Base-by-base conservation (phyloP, 2,888 invertebrate species). In the Drosophila algonquin region DNA sequence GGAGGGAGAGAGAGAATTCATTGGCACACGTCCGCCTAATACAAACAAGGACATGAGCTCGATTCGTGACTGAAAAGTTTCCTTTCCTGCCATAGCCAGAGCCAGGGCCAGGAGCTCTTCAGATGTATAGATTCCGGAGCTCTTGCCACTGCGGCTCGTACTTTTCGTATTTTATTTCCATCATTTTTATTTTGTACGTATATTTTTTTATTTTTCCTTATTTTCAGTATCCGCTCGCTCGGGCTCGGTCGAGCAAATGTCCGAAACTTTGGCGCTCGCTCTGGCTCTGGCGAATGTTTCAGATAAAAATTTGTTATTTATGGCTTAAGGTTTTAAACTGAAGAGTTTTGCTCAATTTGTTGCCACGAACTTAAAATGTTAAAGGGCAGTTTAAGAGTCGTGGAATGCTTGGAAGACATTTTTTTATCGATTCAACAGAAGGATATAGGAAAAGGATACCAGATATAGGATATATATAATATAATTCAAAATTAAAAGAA, bases 1-100 rank as follows among this genome's bases (percentile, higher is more conserved):
- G 14, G 14, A n/a, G n/a, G 5, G 73, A 76, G 14, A n/a, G 14
- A n/a, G 40, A n/a, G 73, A 71, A 79, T 82, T 78, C 89, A 80
- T 86, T 80, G 79, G 78, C 88, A 85, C 90, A 89, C 89, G 90
- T 90, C 85, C 85, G 78, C 76, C 81, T 81, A 84, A 87, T 84
- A 84, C 90, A 90, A 90, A 90, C 89, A 90, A 90, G 87, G 90
- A 89, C 89, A 89, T 89, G 81, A 89, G 85, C 80, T 80, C 76
- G 63, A 80, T 78, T 90, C 90, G 90, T 90, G 90, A 90, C 90
- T 83, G 83, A 85, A 89, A 90, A 89, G 77, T 77, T 89, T 80
- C 50, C 52, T 75, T 54, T 50, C 67, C 35, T 58, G 40, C 63
- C 56, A 45, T 47, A 21, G 35, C 73, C 30, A 50, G 48, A 51